Conservation (phyloP, 2,113 vertebrate genomes). For the Eolophus roseicapilla region DNA sequence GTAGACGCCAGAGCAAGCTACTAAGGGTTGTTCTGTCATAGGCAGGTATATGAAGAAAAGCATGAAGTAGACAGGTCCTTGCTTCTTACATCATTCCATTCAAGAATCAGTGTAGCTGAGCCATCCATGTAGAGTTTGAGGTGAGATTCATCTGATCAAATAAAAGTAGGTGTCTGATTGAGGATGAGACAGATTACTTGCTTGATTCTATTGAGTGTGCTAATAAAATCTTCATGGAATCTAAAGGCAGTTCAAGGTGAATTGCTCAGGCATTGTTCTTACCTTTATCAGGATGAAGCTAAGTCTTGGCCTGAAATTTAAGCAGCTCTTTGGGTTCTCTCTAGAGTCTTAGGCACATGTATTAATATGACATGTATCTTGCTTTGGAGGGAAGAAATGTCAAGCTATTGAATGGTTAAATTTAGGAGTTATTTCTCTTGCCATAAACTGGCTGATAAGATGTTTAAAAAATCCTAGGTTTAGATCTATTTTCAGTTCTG, state of each 20-base stretch:
- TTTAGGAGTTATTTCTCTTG: not conserved
- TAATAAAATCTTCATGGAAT: not conserved
- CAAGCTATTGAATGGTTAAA: not conserved
- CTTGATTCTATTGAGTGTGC: not conserved
- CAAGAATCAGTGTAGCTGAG: rapidly evolving
- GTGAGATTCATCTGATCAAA: not conserved
- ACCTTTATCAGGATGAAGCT: not conserved
- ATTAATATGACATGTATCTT: not conserved
- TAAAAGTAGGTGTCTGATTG: not conserved
- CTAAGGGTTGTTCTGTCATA: not conserved
- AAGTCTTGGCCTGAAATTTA: not conserved
- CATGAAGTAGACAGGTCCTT: not conserved
- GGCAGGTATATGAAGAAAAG: not conserved
- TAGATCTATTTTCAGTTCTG: not conserved
- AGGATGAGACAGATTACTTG: not conserved
- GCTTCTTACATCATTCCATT: not conserved
- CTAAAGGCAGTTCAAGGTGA: not conserved
- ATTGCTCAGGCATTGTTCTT: not conserved
- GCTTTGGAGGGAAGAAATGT: not conserved
- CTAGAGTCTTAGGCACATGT: not conserved
- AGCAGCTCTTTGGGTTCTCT: not conserved
- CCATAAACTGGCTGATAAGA: not conserved
- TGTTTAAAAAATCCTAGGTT: not conserved
- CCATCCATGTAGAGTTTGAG: not conserved
- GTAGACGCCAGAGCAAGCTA: not conserved